These are phyloP conservation scores for Gavia stellata DNA, from an alignment of 2,113 vertebrate species.

Conservation along the genomic window DNA sequence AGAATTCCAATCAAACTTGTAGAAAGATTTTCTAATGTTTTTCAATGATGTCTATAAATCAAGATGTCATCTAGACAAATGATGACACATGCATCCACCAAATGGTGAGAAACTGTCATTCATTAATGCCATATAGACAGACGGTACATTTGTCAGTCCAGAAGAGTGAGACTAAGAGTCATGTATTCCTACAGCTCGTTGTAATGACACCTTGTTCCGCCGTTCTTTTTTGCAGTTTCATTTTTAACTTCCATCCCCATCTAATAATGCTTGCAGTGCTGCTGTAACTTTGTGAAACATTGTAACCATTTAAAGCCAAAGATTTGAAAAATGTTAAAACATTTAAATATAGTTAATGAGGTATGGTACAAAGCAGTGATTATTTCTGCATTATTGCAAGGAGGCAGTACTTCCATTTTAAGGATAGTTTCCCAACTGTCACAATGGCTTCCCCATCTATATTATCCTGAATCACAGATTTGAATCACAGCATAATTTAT, in stretches of 20 bases:
- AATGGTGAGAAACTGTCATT: constrained; percentile 55
- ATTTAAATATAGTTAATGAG: constrained; percentile 9
- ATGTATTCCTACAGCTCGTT: constrained; percentile 30
- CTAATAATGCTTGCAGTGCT: neutral
- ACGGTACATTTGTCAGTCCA: constrained; percentile 51
- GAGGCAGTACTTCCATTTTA: neutral
- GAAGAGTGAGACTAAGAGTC: constrained; percentile 33
- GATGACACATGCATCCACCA: constrained; percentile 54
- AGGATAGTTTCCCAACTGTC: neutral
- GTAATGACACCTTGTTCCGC: constrained; percentile 2
- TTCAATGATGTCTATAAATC: constrained; percentile 60
- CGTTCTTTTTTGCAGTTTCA: neutral
- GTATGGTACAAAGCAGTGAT: neutral
- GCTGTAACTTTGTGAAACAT: neutral
- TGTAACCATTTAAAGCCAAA: neutral
- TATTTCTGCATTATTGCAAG: neutral
- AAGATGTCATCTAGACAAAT: constrained; percentile 61
- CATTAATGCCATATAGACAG: constrained; percentile 59
- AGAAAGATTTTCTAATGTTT: constrained; percentile 58
- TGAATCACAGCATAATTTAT: neutral
- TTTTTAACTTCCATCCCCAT: neutral
- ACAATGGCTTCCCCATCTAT: neutral
- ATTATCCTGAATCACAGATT: neutral
- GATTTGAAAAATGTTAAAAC: neutral
- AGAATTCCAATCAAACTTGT: constrained; percentile 39